A percentile compares a stretch with the other conserved stretches of the same genome.
Evolutionary conservation across 2,113 vertebrate species (phyloP).

Genomic region (Chaetops frenatus): DNA sequence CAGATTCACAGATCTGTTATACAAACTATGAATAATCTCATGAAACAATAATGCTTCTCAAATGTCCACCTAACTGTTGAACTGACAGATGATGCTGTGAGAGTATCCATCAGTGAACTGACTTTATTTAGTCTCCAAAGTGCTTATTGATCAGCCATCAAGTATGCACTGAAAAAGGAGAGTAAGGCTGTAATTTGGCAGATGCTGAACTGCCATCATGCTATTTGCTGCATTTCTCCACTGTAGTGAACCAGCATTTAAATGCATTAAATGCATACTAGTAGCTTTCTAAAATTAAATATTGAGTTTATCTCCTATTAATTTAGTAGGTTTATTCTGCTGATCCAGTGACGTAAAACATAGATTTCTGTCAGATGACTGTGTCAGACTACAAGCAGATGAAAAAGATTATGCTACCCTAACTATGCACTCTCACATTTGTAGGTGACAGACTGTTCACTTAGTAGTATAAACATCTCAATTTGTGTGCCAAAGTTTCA

Average conservation of each 20-base stretch:
- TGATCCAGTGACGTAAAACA: conserved; percentile 18
- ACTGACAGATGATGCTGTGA: background rate
- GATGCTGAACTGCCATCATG: background rate
- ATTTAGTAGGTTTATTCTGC: background rate
- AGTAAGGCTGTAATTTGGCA: conserved; percentile 1
- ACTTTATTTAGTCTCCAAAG: conserved; percentile 54
- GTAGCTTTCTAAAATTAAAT: background rate
- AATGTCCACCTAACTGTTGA: background rate
- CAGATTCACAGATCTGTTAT: background rate
- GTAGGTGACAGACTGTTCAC: conserved; percentile 12
- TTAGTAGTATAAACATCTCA: background rate
- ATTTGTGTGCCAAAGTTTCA: background rate
- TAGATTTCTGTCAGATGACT: background rate
- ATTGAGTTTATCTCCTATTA: background rate
- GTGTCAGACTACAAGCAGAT: conserved; percentile 2
- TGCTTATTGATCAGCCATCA: conserved; percentile 60
- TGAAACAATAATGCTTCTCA: background rate
- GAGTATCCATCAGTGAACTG: conserved; percentile 38
- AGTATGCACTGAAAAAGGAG: conserved; percentile 16
- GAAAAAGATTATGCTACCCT: background rate
- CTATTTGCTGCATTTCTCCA: background rate
- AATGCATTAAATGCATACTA: background rate
- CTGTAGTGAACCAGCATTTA: background rate
- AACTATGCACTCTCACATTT: conserved; percentile 27
- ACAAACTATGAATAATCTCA: background rate